Evolutionary conservation across 1,140 invertebrate genomes (phyloP), one percentile per base, ranked within the genome.

Genomic region (Tachypleus tridentatus): DNA sequence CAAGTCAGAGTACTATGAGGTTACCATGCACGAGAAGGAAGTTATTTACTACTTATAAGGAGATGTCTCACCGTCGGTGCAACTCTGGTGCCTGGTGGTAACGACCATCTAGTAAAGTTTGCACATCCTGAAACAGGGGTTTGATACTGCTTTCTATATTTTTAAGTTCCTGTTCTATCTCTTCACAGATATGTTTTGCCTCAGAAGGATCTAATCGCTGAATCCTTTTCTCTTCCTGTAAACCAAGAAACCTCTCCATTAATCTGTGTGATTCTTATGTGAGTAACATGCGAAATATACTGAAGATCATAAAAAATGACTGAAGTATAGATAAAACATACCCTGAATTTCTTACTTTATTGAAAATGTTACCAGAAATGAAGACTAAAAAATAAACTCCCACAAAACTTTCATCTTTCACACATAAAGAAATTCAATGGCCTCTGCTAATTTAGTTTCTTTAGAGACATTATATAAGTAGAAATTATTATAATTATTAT

Each of bases 151-250:
- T 86, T 78, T 98, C 96, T 59, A 91, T 84, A 64, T 82, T 82
- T 48, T 88, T 82, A 53, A 99, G 83, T 65, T 97, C 91, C 60
- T 87, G 84, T 72, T 97, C 93, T 49, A 97, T 83, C 63, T 89
- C 82, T 76, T 97, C 93, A 61, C 91, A 93, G 70, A 89, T 90
- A 71, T 88, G 85, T 76, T 97, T 97, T 48, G 93, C 92, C 75
- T 98, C 94, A 47, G 93, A 82, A 4, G 93, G 93, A 80, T 97
- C 92, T 51, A 96, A 82, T 49, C 87, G 83, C 69, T 90, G 87
- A 60, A 96, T 83, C 61, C 92, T 83, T 11, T 87, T 82, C 11
- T 90, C 86, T 76, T 97, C 93, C 71, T 74, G 54, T 50, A 62
- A 52, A 59, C 29, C 49, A 51, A 5, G 29, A 29, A 29, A 29